These are phyloP conservation scores for Eumacrocentrus americanus DNA, from an alignment of 2,888 invertebrate species.

Conservation along the genomic window DNA sequence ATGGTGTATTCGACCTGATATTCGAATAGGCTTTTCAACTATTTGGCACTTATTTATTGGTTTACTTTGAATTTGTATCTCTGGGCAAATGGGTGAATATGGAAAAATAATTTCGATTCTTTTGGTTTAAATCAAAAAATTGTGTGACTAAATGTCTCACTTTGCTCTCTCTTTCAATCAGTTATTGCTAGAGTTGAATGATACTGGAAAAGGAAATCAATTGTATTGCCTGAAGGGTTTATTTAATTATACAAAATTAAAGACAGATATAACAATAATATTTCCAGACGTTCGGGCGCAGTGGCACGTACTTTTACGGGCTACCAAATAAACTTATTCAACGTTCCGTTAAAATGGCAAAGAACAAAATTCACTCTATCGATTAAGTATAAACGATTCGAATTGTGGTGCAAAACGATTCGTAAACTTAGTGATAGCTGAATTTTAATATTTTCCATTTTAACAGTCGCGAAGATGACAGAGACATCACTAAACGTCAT, in stretches of 20 bases:
- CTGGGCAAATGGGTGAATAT: no score
- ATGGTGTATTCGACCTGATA: neutral
- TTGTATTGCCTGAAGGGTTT: slow-evolving; percentile 52
- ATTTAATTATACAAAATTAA: slow-evolving; percentile 58
- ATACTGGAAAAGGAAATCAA: neutral
- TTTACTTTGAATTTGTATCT: no score
- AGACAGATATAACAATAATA: slow-evolving; percentile 48
- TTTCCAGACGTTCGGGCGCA: slow-evolving; percentile 29
- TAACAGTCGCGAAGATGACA: slow-evolving; percentile 6
- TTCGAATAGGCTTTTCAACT: neutral
- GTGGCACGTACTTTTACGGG: slow-evolving; percentile 1
- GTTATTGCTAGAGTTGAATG: neutral
- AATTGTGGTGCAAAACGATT: slow-evolving; percentile 51
- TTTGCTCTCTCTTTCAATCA: no score
- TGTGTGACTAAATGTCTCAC: neutral
- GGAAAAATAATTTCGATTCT: no score
- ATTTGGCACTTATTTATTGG: no score
- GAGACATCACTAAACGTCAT: no score
- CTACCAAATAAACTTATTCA: neutral
- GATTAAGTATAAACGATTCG: slow-evolving; percentile 42
- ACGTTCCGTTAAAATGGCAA: slow-evolving; percentile 32
- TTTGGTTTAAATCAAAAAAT: neutral
- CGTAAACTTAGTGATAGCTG: slow-evolving; percentile 43
- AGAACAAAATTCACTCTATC: slow-evolving; percentile 40
- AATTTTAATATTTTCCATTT: slow-evolving; percentile 23